A percentile compares a stretch with the other conserved stretches of the same genome.
Conservation (phyloP, 2,797 vertebrate genomes). For the Acanthurus leucopareius region DNA sequence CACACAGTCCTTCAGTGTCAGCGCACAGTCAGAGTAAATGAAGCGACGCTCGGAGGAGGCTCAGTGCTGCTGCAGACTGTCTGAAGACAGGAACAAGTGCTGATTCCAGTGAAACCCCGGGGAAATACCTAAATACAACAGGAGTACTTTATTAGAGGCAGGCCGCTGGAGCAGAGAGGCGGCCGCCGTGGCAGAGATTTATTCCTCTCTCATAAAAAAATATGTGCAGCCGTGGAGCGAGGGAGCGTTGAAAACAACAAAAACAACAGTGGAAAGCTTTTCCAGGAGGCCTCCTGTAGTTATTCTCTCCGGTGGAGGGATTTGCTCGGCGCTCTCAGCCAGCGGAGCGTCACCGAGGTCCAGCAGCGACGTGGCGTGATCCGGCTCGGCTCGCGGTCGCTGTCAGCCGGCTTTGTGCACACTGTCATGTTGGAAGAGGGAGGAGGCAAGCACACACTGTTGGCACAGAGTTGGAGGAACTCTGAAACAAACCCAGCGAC, state of each 20-base stretch:
- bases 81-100: background rate
- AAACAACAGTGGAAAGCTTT: background rate
- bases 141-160: constrained; percentile 30
- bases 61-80: background rate
- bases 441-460: background rate
- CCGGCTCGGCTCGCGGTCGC: background rate
- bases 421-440: background rate
- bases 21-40: background rate
- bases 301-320: background rate
- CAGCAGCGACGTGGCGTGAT: background rate
- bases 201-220: constrained; percentile 5
- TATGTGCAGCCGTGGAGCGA: background rate
- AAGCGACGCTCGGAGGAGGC: background rate
- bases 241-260: constrained; percentile 1
- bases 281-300: background rate
- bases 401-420: background rate
- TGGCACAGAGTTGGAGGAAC: background rate
- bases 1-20: constrained; percentile 1
- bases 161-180: constrained; percentile 9
- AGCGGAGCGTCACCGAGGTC: background rate
- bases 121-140: constrained; percentile 36
- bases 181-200: constrained; percentile 12
- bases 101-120: constrained; percentile 11
- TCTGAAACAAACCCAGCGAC: no score
- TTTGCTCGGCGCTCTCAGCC: background rate